Evolutionary conservation across 2,797 vertebrate genomes (phyloP).

Genomic region (Lithobates pipiens): DNA sequence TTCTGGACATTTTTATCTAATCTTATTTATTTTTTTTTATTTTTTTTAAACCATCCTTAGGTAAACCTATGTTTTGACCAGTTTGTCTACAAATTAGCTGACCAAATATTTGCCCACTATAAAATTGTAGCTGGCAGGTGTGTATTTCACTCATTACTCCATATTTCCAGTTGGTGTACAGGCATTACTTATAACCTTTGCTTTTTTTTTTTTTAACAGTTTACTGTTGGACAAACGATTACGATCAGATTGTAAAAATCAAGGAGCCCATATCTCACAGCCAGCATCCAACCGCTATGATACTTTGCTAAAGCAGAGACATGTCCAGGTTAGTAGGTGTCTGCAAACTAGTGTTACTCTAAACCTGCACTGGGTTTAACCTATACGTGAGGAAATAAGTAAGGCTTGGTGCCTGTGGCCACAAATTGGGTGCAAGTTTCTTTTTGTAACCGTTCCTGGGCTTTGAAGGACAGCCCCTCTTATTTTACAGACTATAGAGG

Average conservation of each 20-base stretch:
- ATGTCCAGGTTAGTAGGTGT: conserved; percentile 85
- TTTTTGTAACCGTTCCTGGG: too few species aligned
- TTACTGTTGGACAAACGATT: conserved; percentile 94
- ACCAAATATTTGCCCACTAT: conserved; percentile 97
- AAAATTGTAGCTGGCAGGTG: conserved; percentile 97
- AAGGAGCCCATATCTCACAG: conserved; percentile 90
- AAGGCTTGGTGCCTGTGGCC: too few species aligned
- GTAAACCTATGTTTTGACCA: conserved; percentile 98
- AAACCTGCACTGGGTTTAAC: not conserved
- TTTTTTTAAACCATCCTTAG: conserved; percentile 68
- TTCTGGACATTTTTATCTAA: not conserved
- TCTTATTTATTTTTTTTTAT: not conserved
- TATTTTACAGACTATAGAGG: too few species aligned
- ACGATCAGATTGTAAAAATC: conserved; percentile 93
- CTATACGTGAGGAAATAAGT: not conserved
- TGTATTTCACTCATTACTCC: conserved; percentile 10
- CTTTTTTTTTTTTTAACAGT: conserved; percentile 69
- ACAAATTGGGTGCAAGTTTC: too few species aligned
- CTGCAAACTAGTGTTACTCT: not conserved
- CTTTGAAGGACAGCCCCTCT: too few species aligned
- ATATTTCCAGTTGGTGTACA: not conserved
- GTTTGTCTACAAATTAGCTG: conserved; percentile 97
- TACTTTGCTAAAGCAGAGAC: conserved; percentile 93
- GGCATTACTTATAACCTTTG: not conserved
- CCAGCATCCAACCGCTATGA: conserved; percentile 92